Conservation (phyloP, 2,797 vertebrate species). For the Morus bassanus region DNA sequence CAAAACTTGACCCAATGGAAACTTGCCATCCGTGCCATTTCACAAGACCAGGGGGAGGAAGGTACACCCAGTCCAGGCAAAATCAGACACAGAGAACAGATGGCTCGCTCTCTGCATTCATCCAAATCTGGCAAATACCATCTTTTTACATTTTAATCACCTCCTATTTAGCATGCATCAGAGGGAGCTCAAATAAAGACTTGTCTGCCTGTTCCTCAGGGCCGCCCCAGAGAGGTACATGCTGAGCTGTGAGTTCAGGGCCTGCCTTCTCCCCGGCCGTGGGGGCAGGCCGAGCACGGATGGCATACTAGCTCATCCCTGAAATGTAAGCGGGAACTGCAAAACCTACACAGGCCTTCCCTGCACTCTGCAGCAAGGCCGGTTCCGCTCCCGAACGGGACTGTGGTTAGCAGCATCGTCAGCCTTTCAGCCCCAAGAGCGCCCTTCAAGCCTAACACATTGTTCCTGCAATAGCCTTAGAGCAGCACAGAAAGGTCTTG, state of each 20-base stretch:
- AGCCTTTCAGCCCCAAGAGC: too few relatives aligned
- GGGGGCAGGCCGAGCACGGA: neutral
- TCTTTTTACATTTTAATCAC: neutral
- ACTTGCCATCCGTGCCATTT: slow-evolving; percentile 4
- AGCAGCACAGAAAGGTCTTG: neutral
- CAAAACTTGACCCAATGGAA: neutral
- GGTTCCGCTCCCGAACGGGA: fast-evolving
- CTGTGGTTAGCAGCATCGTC: neutral
- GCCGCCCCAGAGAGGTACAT: neutral
- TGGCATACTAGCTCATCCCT: neutral
- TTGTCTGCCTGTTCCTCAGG: neutral
- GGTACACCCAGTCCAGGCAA: neutral
- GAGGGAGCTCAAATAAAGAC: neutral
- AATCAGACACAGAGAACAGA: neutral
- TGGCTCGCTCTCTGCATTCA: neutral
- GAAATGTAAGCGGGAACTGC: neutral
- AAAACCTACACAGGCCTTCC: neutral
- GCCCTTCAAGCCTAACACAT: fast-evolving
- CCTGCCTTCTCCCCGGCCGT: fast-evolving
- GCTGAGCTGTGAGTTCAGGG: neutral
- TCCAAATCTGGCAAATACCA: neutral
- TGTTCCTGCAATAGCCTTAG: neutral
- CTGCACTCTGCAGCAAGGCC: fast-evolving
- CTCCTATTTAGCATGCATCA: neutral
- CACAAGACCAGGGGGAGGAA: neutral